Percentiles rank a stretch among this genome's conserved stretches.
Conservation (phyloP, 1,140 invertebrate genomes). For the Microplitis mediator region DNA sequence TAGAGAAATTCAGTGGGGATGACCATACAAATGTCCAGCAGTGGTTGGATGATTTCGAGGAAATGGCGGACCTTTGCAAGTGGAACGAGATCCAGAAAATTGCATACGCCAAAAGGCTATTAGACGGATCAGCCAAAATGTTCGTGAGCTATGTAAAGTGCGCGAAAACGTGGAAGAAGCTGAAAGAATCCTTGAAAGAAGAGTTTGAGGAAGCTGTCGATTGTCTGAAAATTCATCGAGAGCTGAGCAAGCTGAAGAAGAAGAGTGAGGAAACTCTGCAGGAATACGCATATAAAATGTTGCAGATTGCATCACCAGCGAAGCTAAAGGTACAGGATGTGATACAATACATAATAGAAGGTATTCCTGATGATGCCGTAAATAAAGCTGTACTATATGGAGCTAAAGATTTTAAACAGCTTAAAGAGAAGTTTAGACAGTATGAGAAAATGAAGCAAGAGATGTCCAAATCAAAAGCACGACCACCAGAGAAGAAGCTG, state of each 20-base stretch:
- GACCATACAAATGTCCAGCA: constrained; percentile 23
- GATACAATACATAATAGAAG: constrained; percentile 45
- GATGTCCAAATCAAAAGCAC: not conserved
- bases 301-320: constrained; percentile 17
- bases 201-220: constrained; percentile 32
- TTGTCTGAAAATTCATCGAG: constrained; percentile 28
- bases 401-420: constrained; percentile 13
- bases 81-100: constrained; percentile 32
- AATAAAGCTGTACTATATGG: constrained; percentile 36
- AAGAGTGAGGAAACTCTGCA: constrained; percentile 31
- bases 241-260: constrained; percentile 28
- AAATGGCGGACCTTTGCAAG: constrained; percentile 34
- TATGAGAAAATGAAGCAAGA: not conserved
- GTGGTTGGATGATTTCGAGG: constrained; percentile 40
- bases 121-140: constrained; percentile 30
- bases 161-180: constrained; percentile 24
- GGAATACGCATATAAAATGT: constrained; percentile 37
- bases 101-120: constrained; percentile 24
- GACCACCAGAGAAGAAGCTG: not conserved
- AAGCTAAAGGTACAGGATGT: constrained; percentile 32
- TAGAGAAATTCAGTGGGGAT: constrained; percentile 36
- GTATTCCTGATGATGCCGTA: constrained; percentile 29
- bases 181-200: constrained; percentile 8
- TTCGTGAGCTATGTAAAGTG: constrained; percentile 27
- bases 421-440: constrained; percentile 19